A percentile compares a stretch with the other conserved stretches of the same genome.
phyloP scores from a whole-genome alignment of 2,888 invertebrate genomes.

The Coenonympha arcania region DNA sequence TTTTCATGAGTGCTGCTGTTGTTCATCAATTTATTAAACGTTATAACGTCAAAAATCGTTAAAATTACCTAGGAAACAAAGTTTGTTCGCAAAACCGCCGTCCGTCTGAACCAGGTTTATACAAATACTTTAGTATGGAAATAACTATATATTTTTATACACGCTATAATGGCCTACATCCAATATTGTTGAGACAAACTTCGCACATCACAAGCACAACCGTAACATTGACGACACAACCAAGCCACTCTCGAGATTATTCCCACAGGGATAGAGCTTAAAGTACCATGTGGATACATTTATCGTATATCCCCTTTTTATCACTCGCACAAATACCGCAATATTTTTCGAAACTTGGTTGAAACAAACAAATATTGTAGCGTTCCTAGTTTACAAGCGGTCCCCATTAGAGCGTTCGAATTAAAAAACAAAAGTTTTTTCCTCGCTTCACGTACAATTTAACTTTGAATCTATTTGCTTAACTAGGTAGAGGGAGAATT shows the following conservation, averaged over 20 bases:
- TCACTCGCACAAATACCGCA: slow-evolving; percentile 6
- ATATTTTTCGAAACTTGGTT: slow-evolving; percentile 21
- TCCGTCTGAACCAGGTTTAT: slow-evolving; percentile 2
- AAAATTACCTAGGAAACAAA: too few species aligned
- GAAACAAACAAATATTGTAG: slow-evolving; percentile 21
- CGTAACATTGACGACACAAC: background rate
- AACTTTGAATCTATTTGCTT: slow-evolving; percentile 14
- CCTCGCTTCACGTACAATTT: slow-evolving; percentile 10
- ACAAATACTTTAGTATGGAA: slow-evolving; percentile 19
- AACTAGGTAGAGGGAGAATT: slow-evolving; percentile 7
- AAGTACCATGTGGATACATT: background rate
- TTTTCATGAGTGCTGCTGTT: too few species aligned
- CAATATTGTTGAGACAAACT: slow-evolving; percentile 23
- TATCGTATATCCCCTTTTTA: background rate
- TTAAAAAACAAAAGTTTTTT: slow-evolving; percentile 17
- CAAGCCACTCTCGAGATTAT: slow-evolving; percentile 3
- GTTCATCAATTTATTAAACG: too few species aligned
- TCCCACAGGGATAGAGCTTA: background rate
- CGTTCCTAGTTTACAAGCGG: slow-evolving; percentile 18
- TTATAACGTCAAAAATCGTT: too few species aligned
- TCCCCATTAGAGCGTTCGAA: slow-evolving; percentile 16
- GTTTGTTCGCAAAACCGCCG: background rate
- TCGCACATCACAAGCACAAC: slow-evolving; percentile 16
- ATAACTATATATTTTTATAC: slow-evolving; percentile 20
- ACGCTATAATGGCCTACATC: slow-evolving; percentile 20